Evolutionary conservation across 2,797 vertebrate genomes (phyloP).

Genomic region (Ceyx erithaca): DNA sequence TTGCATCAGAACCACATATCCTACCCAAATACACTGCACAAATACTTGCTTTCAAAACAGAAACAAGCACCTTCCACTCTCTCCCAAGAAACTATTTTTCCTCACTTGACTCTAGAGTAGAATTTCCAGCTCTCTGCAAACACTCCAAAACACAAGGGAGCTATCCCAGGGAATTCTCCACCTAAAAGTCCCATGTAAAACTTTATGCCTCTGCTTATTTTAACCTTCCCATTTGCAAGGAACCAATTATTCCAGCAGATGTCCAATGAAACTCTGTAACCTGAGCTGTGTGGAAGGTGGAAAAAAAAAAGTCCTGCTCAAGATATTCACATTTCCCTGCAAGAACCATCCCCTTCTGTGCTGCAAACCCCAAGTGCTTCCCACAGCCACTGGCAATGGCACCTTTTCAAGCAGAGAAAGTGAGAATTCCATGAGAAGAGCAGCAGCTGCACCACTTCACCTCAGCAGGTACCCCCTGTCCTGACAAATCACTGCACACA

Average conservation of each 20-base stretch:
- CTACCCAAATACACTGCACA: rapidly evolving
- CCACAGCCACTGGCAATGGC: neutral
- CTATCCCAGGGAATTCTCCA: neutral
- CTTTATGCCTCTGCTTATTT: neutral
- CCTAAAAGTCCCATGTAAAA: neutral
- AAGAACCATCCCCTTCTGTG: rapidly evolving
- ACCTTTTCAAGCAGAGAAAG: neutral
- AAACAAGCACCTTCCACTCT: neutral
- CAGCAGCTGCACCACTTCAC: neutral
- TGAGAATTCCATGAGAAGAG: neutral
- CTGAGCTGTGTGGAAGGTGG: neutral
- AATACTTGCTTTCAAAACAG: neutral
- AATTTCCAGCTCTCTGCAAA: neutral
- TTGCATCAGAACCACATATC: neutral
- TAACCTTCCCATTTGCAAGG: neutral
- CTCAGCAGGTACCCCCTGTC: neutral
- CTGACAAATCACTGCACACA: neutral
- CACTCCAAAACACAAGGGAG: neutral
- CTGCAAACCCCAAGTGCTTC: neutral
- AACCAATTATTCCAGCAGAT: neutral
- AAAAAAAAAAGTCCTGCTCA: neutral
- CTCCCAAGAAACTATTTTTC: neutral
- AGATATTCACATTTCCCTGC: neutral
- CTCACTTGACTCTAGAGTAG: neutral
- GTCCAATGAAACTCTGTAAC: neutral